Conservation (phyloP, 2,888 invertebrate species). For the Oligia latruncula region DNA sequence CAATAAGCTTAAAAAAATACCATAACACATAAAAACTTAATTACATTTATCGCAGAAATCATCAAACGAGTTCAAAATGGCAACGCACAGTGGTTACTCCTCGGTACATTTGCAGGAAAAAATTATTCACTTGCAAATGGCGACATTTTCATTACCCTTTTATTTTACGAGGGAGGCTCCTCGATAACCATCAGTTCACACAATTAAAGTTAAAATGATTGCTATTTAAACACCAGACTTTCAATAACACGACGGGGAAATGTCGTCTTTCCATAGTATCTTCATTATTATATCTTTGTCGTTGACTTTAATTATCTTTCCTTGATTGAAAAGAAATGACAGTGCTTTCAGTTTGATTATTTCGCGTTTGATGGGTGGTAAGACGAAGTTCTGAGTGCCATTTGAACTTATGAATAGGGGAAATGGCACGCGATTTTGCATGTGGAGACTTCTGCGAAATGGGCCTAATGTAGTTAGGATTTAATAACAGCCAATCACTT, state of each 20-base stretch:
- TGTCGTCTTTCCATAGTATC: slow-evolving; percentile 53
- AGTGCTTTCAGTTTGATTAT: slow-evolving; percentile 32
- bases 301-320: slow-evolving; percentile 52
- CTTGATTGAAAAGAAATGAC: slow-evolving; percentile 61
- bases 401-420: slow-evolving; percentile 22
- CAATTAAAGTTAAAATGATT: slow-evolving; percentile 74
- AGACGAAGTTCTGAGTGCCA: slow-evolving; percentile 22
- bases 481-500: neutral
- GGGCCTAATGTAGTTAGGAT: neutral
- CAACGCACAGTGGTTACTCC: slow-evolving; percentile 44
- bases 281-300: slow-evolving; percentile 56
- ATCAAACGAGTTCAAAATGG: slow-evolving; percentile 39
- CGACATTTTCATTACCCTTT: slow-evolving; percentile 63
- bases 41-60: slow-evolving; percentile 43
- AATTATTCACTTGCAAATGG: slow-evolving; percentile 53
- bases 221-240: slow-evolving; percentile 60
- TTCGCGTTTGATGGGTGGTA: slow-evolving; percentile 13
- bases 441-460: neutral
- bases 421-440: slow-evolving; percentile 34
- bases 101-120: slow-evolving; percentile 44
- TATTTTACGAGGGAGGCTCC: slow-evolving; percentile 57
- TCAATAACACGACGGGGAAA: slow-evolving; percentile 58
- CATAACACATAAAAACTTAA: slow-evolving; percentile 22
- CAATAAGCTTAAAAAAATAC: slow-evolving; percentile 9
- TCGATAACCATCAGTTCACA: slow-evolving; percentile 74